Evolutionary conservation across 2,797 vertebrate genomes (phyloP).

Genomic region (Myiothlypis chrysogaster): DNA sequence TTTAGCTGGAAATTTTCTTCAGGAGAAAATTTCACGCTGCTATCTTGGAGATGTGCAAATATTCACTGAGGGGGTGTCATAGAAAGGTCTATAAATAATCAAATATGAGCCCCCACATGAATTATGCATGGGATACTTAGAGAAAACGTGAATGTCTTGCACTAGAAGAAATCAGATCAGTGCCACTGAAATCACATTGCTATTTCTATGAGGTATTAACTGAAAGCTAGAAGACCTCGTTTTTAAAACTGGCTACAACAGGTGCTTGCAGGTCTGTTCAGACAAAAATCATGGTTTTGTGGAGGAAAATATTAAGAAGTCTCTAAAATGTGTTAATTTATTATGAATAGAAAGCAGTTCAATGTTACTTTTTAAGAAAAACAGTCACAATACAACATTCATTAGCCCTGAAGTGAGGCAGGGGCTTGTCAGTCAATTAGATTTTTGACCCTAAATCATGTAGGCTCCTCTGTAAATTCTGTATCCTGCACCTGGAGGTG

Average conservation of each 20-base stretch:
- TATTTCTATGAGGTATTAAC: constrained; percentile 64
- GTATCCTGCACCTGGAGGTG: constrained; percentile 61
- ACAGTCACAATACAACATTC: constrained; percentile 69
- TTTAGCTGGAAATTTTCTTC: constrained; percentile 50
- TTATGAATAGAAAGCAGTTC: constrained; percentile 69
- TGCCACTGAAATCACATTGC: constrained; percentile 64
- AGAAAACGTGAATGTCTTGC: constrained; percentile 57
- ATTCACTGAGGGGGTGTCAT: constrained; percentile 62
- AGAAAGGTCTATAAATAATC: constrained; percentile 63
- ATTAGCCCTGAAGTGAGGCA: constrained; percentile 60
- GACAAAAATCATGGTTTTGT: constrained; percentile 61
- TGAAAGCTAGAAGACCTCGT: constrained; percentile 50
- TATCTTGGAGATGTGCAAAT: constrained; percentile 56
- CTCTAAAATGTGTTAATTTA: constrained; percentile 70
- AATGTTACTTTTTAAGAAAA: constrained; percentile 62
- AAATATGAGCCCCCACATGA: constrained; percentile 63
- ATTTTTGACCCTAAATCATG: constrained; percentile 53
- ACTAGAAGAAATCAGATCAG: constrained; percentile 60
- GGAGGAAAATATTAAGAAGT: constrained; percentile 66
- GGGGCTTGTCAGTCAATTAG: constrained; percentile 64
- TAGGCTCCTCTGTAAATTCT: constrained; percentile 46
- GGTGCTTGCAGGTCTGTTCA: constrained; percentile 71
- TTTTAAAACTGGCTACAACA: constrained; percentile 67
- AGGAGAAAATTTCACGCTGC: constrained; percentile 48
- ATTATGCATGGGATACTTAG: constrained; percentile 53